Evolutionary conservation across 2,888 invertebrate genomes (phyloP).

Genomic region (Deroplatys truncata): DNA sequence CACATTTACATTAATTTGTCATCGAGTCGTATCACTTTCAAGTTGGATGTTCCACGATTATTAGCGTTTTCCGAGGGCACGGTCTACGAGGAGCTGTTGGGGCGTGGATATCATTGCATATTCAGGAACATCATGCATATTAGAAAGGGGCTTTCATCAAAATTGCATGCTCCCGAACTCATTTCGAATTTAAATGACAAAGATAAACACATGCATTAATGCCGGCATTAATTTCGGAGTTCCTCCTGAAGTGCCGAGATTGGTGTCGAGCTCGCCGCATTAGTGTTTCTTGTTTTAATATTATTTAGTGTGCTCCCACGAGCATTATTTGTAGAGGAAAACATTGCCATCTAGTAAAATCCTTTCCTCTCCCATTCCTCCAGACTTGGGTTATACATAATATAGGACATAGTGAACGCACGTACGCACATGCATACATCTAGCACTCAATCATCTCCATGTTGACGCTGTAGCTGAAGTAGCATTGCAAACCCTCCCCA

Average conservation of each 20-base stretch:
- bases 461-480: conserved; percentile 7
- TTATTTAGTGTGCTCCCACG: conserved; percentile 4
- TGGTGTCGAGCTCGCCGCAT: background rate
- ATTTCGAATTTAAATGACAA: background rate
- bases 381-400: background rate
- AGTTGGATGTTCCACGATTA: background rate
- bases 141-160: background rate
- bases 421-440: conserved; percentile 3
- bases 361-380: background rate
- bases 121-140: background rate
- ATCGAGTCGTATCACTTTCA: background rate
- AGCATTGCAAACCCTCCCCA: background rate
- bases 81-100: background rate
- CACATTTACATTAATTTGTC: background rate
- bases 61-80: background rate
- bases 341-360: background rate
- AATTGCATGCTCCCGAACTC: background rate
- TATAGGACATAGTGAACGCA: background rate
- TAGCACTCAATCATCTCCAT: conserved; percentile 4
- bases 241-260: background rate
- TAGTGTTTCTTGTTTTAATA: conserved; percentile 1
- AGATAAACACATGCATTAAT: background rate
- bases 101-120: background rate
- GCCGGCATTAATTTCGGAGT: background rate
- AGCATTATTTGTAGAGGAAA: conserved; percentile 5